These are phyloP conservation scores for Dromius quadrimaculatus DNA, from an alignment of 2,888 invertebrate genomes.

Conservation along the genomic window DNA sequence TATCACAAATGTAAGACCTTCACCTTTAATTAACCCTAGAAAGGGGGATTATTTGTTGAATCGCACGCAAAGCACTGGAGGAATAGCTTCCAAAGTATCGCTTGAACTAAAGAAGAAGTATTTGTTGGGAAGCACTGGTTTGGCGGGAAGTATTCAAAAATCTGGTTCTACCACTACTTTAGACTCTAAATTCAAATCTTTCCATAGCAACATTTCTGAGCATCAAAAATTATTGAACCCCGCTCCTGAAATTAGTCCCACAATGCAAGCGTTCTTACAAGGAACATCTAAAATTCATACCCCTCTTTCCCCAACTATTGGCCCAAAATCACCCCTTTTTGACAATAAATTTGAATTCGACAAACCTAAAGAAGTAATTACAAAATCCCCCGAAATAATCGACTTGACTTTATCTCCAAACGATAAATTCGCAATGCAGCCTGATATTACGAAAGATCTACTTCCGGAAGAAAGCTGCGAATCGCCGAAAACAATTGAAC, in stretches of 20 bases:
- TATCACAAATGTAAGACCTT: constrained; percentile 54
- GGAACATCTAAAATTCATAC: constrained; percentile 65
- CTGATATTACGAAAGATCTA: constrained; percentile 53
- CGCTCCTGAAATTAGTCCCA: constrained; percentile 76
- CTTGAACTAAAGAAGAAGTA: constrained; percentile 89
- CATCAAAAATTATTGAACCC: constrained; percentile 89
- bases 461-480: constrained; percentile 41
- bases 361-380: constrained; percentile 13
- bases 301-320: constrained; percentile 62
- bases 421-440: constrained; percentile 49
- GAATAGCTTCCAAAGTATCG: constrained; percentile 88
- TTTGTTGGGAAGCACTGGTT: constrained; percentile 78
- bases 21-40: constrained; percentile 71
- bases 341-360: constrained; percentile 35
- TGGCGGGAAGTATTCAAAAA: constrained; percentile 79
- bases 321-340: constrained; percentile 45
- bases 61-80: constrained; percentile 87
- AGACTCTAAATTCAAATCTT: constrained; percentile 86
- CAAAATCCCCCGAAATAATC: constrained; percentile 51
- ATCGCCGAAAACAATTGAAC: constrained; percentile 46
- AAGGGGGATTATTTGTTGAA: constrained; percentile 83
- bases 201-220: constrained; percentile 88
- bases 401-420: constrained; percentile 51
- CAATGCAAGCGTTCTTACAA: constrained; percentile 78
- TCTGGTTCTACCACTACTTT: constrained; percentile 87